These are phyloP conservation scores for Odontocolon sp. DNA, from an alignment of 2,888 invertebrate genomes.

Conservation along the genomic window DNA sequence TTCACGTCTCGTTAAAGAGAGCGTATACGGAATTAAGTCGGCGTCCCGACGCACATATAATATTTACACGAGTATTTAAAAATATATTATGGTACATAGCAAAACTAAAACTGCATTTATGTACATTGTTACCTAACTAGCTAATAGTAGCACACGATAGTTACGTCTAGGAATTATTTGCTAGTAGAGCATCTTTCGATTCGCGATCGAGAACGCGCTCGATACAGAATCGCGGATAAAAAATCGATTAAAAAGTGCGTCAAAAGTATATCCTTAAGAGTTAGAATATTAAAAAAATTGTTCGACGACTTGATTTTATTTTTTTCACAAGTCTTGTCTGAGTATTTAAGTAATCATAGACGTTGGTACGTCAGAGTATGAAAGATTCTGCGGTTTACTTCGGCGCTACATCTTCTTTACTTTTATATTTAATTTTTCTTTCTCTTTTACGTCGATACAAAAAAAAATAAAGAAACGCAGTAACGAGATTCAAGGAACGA, in stretches of 20 bases:
- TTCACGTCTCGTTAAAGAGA: constrained; percentile 13
- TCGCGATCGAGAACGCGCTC: constrained; percentile 6
- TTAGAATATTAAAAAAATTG: constrained; percentile 27
- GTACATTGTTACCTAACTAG: constrained; percentile 69
- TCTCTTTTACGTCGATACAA: constrained; percentile 41
- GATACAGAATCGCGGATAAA: not conserved
- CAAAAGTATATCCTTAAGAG: constrained; percentile 20
- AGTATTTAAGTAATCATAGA: constrained; percentile 46
- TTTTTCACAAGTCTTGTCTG: constrained; percentile 32
- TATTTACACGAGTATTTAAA: constrained; percentile 74
- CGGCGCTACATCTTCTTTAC: constrained; percentile 16
- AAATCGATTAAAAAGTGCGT: constrained; percentile 32
- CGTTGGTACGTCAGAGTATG: constrained; percentile 3
- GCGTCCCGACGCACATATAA: constrained; percentile 55
- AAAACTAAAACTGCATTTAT: constrained; percentile 72
- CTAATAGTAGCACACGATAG: constrained; percentile 64
- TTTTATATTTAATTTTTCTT: constrained; percentile 30
- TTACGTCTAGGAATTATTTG: constrained; percentile 54
- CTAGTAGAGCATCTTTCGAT: constrained; percentile 30
- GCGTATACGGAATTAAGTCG: constrained; percentile 9
- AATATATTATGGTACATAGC: constrained; percentile 75
- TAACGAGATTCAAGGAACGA: constrained; percentile 58
- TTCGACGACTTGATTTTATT: constrained; percentile 23
- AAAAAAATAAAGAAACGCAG: constrained; percentile 63
- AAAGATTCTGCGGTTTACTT: constrained; percentile 19